Percentiles rank a stretch among this genome's conserved stretches.
Conservation (phyloP, 2,113 vertebrate species). For the Piaya cayana region DNA sequence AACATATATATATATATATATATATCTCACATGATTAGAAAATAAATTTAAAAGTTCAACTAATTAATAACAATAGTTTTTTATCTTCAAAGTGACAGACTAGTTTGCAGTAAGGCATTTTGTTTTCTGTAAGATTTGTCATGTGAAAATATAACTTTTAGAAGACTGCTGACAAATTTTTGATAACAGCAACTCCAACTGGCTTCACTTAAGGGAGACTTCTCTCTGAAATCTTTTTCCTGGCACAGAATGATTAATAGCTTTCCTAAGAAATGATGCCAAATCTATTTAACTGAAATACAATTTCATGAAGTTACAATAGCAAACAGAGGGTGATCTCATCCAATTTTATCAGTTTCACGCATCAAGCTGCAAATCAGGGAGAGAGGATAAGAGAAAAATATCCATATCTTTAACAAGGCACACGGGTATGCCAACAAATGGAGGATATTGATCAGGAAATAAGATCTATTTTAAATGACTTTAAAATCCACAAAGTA, state of each 20-base stretch:
- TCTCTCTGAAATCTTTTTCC: slow-evolving; percentile 33
- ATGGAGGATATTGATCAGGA: slow-evolving; percentile 30
- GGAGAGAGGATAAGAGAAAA: neutral
- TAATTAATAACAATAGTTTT: neutral
- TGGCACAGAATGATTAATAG: slow-evolving; percentile 42
- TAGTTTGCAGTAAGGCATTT: neutral
- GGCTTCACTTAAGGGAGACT: slow-evolving; percentile 47
- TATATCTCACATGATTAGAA: neutral
- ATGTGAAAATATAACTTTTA: neutral
- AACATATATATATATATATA: too few species aligned
- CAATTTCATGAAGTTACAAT: slow-evolving; percentile 20
- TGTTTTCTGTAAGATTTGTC: neutral
- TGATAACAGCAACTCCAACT: slow-evolving; percentile 13
- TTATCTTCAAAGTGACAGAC: neutral
- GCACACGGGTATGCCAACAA: neutral
- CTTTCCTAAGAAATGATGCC: slow-evolving; percentile 34
- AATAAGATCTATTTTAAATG: neutral
- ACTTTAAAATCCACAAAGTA: slow-evolving; percentile 26
- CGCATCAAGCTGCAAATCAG: neutral
- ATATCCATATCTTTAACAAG: slow-evolving; percentile 16
- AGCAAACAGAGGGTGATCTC: slow-evolving; percentile 34
- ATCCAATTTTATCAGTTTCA: slow-evolving; percentile 43
- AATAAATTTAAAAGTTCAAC: neutral
- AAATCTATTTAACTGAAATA: slow-evolving; percentile 58
- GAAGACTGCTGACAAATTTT: slow-evolving; percentile 37